phyloP scores from a whole-genome alignment of 2,113 vertebrate genomes.

The Natator depressus region DNA sequence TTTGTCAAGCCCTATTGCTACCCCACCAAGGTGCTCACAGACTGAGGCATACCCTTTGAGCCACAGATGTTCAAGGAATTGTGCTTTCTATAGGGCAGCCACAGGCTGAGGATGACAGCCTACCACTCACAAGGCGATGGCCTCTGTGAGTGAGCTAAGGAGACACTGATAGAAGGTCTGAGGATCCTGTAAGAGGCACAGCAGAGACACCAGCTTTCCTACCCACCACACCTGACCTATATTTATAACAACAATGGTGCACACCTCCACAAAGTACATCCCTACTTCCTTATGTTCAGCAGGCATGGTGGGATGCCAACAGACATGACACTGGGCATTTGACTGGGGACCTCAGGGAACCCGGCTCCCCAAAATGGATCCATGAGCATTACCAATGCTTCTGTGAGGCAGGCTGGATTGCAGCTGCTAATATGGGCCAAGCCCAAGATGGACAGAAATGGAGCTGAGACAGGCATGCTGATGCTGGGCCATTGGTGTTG shows the following conservation, averaged over 20 bases:
- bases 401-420: no score
- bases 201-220: not conserved
- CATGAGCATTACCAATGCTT: no score
- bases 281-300: not conserved
- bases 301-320: not conserved
- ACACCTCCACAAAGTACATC: not conserved
- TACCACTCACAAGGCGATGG: not conserved
- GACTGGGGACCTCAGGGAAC: no score
- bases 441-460: no score
- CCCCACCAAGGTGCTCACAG: not conserved
- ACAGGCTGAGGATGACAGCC: not conserved
- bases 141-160: not conserved
- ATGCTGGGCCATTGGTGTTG: no score
- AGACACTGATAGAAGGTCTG: not conserved
- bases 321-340: not conserved
- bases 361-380: no score
- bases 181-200: not conserved
- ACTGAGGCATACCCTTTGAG: not conserved
- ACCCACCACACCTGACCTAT: not conserved
- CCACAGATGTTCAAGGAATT: not conserved
- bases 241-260: not conserved
- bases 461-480: no score
- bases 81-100: not conserved
- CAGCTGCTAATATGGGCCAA: no score
- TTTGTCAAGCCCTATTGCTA: not conserved